A percentile compares a stretch with the other conserved stretches of the same genome.
These are phyloP conservation scores for Notothenia coriiceps DNA, from an alignment of 2,113 vertebrate species.

Conservation along the genomic window DNA sequence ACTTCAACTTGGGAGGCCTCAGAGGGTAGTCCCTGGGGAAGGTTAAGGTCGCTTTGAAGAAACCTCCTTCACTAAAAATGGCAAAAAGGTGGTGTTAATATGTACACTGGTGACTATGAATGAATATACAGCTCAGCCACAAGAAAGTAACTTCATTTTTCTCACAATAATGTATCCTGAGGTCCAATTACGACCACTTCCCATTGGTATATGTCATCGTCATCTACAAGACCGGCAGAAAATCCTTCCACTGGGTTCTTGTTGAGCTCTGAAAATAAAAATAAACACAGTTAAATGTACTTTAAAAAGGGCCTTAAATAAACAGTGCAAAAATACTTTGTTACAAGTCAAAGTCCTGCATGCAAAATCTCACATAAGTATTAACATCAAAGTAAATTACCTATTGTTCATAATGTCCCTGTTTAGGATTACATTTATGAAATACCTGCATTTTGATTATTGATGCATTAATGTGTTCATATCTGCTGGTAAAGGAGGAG, in stretches of 20 bases:
- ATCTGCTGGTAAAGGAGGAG: too few species aligned
- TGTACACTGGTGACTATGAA: neutral
- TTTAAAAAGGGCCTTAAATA: neutral
- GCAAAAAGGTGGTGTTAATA: conserved; percentile 5
- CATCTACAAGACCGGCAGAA: conserved; percentile 85
- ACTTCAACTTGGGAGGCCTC: conserved; percentile 86
- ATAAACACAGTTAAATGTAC: neutral
- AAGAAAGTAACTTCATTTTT: neutral
- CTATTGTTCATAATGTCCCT: too few species aligned
- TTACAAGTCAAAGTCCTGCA: too few species aligned
- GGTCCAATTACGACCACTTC: conserved; percentile 87
- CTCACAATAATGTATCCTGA: conserved; percentile 87
- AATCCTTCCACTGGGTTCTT: conserved; percentile 87
- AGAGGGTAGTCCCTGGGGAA: conserved; percentile 84
- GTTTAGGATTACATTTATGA: too few species aligned
- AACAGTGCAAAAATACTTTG: too few species aligned
- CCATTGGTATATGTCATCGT: conserved; percentile 87
- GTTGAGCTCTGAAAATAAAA: conserved; percentile 80
- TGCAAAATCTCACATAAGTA: too few species aligned
- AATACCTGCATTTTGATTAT: too few species aligned
- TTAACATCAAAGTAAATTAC: too few species aligned
- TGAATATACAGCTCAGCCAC: neutral
- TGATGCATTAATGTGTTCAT: too few species aligned
- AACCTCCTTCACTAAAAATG: conserved; percentile 82
- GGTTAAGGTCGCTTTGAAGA: conserved; percentile 84